Percentiles rank a stretch among this genome's conserved stretches.
Evolutionary conservation across 2,113 vertebrate genomes (phyloP).

Genomic region (Dicentrarchus labrax): DNA sequence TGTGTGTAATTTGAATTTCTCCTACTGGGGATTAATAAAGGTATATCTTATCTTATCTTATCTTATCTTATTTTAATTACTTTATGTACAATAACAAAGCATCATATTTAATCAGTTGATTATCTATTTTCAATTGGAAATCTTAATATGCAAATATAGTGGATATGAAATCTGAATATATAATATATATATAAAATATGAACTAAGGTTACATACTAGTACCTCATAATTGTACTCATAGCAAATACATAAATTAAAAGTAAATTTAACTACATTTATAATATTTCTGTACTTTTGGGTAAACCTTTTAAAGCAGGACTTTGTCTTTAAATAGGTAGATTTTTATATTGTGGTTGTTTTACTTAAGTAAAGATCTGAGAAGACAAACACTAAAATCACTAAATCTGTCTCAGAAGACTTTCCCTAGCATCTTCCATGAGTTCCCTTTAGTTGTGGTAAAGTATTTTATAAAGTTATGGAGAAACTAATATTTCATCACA

Average conservation of each 20-base stretch:
- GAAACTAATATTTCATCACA: neutral
- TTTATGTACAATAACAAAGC: neutral
- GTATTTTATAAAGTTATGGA: no score
- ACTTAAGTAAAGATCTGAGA: neutral
- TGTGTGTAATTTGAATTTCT: no score
- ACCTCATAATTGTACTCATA: neutral
- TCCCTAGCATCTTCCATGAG: neutral
- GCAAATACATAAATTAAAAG: neutral
- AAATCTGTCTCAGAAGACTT: neutral
- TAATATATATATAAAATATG: no score
- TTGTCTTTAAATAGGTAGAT: neutral
- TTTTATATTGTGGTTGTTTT: neutral
- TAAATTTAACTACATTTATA: no score
- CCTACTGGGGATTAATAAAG: no score
- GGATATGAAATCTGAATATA: neutral
- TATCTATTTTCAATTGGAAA: neutral
- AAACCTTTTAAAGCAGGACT: neutral
- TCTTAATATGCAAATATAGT: no score
- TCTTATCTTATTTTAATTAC: no score
- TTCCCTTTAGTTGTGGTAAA: neutral
- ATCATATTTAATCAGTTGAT: neutral
- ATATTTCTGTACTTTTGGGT: neutral
- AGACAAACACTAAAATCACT: neutral
- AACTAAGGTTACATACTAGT: no score
- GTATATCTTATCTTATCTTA: no score